A percentile compares a stretch with the other conserved stretches of the same genome.
Conservation (phyloP, 2,888 invertebrate genomes). For the Lycophotia porphyrea region DNA sequence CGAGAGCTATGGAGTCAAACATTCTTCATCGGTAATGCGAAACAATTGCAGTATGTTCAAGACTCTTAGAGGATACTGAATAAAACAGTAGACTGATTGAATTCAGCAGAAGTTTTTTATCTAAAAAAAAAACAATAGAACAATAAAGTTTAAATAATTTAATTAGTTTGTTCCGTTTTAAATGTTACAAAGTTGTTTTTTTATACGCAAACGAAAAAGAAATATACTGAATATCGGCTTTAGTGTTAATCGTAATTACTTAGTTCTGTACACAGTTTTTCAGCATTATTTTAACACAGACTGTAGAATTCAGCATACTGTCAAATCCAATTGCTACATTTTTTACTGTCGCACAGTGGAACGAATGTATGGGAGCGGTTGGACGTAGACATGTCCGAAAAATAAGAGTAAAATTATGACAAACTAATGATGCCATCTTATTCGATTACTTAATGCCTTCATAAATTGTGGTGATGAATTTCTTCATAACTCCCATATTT, state of each 20-base stretch:
- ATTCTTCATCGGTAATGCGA: not conserved
- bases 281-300: not conserved
- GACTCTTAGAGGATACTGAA: slow-evolving; percentile 26
- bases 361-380: too few species aligned
- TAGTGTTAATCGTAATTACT: not conserved
- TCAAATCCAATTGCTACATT: too few species aligned
- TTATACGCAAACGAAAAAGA: not conserved
- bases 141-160: slow-evolving; percentile 9
- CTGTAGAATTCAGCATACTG: not conserved
- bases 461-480: too few species aligned
- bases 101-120: not conserved
- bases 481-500: too few species aligned
- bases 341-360: too few species aligned
- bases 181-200: not conserved
- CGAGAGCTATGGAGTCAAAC: not conserved
- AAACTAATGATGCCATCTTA: too few species aligned
- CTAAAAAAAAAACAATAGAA: not conserved
- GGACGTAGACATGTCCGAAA: too few species aligned
- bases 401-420: too few species aligned
- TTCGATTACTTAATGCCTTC: too few species aligned
- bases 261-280: not conserved
- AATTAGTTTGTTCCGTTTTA: slow-evolving; percentile 18
- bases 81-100: slow-evolving; percentile 35
- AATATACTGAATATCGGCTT: not conserved
- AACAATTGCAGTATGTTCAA: slow-evolving; percentile 27